Evolutionary conservation across 2,888 invertebrate genomes (phyloP).

Genomic region (Tenthredo mesomela): DNA sequence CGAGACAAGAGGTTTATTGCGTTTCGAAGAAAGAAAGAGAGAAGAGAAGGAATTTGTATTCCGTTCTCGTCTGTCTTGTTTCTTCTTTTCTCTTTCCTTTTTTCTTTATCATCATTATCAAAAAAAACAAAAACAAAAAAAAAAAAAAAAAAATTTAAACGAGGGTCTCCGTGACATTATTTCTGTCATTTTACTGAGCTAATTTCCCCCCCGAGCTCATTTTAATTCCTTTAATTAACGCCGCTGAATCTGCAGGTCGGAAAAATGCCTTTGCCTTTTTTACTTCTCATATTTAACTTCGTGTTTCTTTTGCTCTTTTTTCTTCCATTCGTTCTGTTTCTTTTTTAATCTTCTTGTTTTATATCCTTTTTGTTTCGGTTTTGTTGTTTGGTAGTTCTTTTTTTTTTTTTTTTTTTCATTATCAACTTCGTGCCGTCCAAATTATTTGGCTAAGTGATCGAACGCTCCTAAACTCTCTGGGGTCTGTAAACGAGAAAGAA

Average conservation of each 20-base stretch:
- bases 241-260: neutral
- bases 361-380: neutral
- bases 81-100: neutral
- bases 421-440: neutral
- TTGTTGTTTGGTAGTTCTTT: neutral
- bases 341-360: neutral
- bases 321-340: neutral
- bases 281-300: neutral
- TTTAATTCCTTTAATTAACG: conserved; percentile 6
- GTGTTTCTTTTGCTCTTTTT: neutral
- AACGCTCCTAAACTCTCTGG: conserved; percentile 59
- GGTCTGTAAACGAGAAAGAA: conserved; percentile 27
- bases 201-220: neutral
- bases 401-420: neutral
- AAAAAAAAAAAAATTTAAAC: neutral
- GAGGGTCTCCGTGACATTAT: neutral
- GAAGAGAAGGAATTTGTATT: neutral
- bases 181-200: neutral
- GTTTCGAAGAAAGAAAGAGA: neutral
- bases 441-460: conserved; percentile 71
- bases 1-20: neutral
- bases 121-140: neutral
- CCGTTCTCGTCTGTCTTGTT: neutral
- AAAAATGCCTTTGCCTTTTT: neutral
- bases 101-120: neutral